Conservation (phyloP, 2,888 invertebrate genomes). For the Callimorpha dominula region DNA sequence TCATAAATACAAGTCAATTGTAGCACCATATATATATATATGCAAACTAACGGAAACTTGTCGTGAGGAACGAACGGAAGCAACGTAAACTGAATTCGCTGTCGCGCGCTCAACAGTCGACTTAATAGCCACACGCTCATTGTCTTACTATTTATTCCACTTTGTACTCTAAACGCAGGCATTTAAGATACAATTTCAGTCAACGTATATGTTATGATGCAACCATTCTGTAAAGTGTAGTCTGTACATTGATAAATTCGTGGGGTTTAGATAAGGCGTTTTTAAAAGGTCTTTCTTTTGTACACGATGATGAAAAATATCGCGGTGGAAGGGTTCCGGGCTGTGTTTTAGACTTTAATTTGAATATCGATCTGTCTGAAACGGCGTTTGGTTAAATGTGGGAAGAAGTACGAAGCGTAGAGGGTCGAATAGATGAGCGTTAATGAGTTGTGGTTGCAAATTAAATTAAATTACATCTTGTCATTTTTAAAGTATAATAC, state of each 20-base stretch:
- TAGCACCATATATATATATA: not conserved
- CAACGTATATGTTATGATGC: constrained; percentile 25
- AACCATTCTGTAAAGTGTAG: constrained; percentile 27
- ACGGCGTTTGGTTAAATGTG: constrained; percentile 5
- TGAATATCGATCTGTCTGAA: constrained; percentile 39
- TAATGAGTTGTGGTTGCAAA: not conserved
- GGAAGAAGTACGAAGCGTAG: not conserved
- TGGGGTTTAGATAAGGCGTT: constrained; percentile 53
- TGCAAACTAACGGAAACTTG: constrained; percentile 48
- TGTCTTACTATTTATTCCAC: constrained; percentile 19
- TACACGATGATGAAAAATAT: constrained; percentile 51
- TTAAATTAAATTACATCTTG: not conserved
- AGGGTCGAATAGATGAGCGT: constrained; percentile 2
- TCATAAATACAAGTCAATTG: constrained; percentile 11
- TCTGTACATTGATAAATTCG: constrained; percentile 53
- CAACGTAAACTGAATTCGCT: constrained; percentile 47
- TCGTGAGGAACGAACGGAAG: constrained; percentile 48
- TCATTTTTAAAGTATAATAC: not conserved
- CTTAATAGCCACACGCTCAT: constrained; percentile 50
- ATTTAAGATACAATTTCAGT: constrained; percentile 11
- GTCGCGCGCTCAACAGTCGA: constrained; percentile 37
- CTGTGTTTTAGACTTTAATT: constrained; percentile 46
- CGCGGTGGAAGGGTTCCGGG: constrained; percentile 36
- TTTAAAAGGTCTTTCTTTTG: constrained; percentile 51
- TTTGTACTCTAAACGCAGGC: not conserved